These are phyloP conservation scores for Neolamprologus ventralis DNA, from an alignment of 2,113 vertebrate species.

Conservation along the genomic window DNA sequence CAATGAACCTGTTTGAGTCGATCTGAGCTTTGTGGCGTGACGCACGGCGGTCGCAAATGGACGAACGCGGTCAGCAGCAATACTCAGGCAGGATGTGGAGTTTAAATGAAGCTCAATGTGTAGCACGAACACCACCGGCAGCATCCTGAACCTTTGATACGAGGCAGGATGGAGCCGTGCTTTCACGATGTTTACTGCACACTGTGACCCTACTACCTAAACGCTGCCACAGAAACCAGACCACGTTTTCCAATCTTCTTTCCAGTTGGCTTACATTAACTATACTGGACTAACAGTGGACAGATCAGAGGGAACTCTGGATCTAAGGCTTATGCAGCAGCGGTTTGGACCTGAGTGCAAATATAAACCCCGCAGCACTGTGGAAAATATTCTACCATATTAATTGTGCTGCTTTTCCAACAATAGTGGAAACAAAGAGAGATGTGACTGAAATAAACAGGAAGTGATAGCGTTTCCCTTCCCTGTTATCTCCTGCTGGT, in stretches of 20 bases:
- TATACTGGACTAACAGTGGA: not conserved
- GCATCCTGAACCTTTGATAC: not conserved
- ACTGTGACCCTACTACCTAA: not conserved
- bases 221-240: not conserved
- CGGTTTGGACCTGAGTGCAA: not conserved
- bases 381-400: not conserved
- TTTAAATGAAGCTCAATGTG: not conserved
- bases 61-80: fast-evolving
- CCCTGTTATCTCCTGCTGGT: not conserved
- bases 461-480: not conserved
- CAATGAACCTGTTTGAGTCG: fast-evolving
- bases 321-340: not conserved
- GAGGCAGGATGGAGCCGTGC: not conserved
- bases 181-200: fast-evolving
- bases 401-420: not conserved
- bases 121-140: not conserved
- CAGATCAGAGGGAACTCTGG: not conserved
- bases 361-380: not conserved
- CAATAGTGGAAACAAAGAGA: not conserved
- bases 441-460: not conserved
- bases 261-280: not conserved
- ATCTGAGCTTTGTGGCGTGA: not conserved
- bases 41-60: not conserved
- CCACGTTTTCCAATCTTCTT: not conserved
- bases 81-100: not conserved